Conservation (phyloP, 2,888 invertebrate species). For the Eudasyphora cyanicolor region DNA sequence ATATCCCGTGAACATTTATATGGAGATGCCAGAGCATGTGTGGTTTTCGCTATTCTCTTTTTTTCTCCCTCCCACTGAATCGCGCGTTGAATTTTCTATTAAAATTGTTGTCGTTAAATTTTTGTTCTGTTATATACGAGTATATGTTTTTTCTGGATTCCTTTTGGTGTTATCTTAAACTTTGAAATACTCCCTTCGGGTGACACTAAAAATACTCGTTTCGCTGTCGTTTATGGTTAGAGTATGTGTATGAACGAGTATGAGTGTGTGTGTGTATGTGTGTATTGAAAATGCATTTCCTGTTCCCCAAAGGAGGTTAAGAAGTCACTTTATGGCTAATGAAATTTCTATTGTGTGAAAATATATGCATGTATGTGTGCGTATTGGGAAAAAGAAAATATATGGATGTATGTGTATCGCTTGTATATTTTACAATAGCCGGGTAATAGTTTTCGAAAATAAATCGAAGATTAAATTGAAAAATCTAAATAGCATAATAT, state of each 20-base stretch:
- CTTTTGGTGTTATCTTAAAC: conserved; percentile 47
- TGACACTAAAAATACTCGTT: neutral
- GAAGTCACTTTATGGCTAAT: conserved; percentile 64
- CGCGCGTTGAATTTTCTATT: conserved; percentile 57
- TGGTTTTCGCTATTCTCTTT: neutral
- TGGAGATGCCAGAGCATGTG: neutral
- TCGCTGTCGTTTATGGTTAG: neutral
- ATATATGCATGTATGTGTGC: conserved; percentile 3
- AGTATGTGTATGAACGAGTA: neutral
- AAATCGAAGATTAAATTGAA: conserved; percentile 25
- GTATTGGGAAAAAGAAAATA: conserved; percentile 22
- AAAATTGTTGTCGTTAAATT: conserved; percentile 54
- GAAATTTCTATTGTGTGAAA: conserved; percentile 57
- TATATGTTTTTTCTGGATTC: neutral
- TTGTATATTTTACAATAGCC: conserved; percentile 2
- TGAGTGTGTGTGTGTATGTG: neutral
- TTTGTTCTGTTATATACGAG: too few relatives aligned
- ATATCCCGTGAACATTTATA: too few relatives aligned
- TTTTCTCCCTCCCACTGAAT: conserved; percentile 3
- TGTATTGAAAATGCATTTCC: conserved; percentile 47
- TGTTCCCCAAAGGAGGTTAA: conserved; percentile 38
- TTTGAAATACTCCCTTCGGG: conserved; percentile 43
- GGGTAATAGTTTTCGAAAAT: conserved; percentile 18
- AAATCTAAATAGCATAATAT: conserved; percentile 13
- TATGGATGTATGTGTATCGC: neutral